These are phyloP conservation scores for Aphyosemion australe DNA, from an alignment of 2,113 vertebrate species.

Conservation along the genomic window DNA sequence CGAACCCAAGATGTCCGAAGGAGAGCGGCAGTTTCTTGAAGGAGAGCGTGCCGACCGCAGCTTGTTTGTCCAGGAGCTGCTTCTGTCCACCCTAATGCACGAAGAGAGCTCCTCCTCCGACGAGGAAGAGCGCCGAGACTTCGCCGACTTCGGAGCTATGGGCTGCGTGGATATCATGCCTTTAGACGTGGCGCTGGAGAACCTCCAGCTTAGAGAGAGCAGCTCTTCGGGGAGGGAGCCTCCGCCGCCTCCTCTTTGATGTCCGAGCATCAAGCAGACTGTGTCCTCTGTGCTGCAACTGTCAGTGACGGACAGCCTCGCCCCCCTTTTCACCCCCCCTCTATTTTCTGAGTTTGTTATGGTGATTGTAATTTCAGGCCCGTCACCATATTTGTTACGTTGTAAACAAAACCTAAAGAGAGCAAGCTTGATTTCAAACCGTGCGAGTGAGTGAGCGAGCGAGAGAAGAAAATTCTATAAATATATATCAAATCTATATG, in stretches of 20 bases:
- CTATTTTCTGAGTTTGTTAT: slow-evolving; percentile 79
- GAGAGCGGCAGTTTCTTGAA: slow-evolving; percentile 92
- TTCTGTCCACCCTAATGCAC: slow-evolving; percentile 94
- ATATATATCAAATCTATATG: slow-evolving; percentile 76
- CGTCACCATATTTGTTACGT: slow-evolving; percentile 99
- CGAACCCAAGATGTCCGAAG: slow-evolving; percentile 96
- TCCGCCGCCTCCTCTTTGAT: slow-evolving; percentile 99
- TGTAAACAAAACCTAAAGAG: slow-evolving; percentile 96
- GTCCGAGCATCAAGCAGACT: slow-evolving; percentile 93
- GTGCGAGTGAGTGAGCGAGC: slow-evolving; percentile 82
- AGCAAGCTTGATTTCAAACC: slow-evolving; percentile 65
- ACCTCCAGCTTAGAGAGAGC: slow-evolving; percentile 94
- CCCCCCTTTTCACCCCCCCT: slow-evolving; percentile 52
- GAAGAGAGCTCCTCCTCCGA: slow-evolving; percentile 98
- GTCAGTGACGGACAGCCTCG: slow-evolving; percentile 89
- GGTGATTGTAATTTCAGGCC: slow-evolving; percentile 99
- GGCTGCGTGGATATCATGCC: slow-evolving; percentile 99
- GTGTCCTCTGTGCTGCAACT: slow-evolving; percentile 99
- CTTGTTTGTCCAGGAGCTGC: slow-evolving; percentile 97
- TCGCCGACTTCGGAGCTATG: slow-evolving; percentile 98
- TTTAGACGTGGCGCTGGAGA: slow-evolving; percentile 99
- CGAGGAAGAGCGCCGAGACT: slow-evolving; percentile 95
- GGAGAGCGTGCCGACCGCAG: slow-evolving; percentile 95
- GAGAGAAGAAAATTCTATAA: slow-evolving; percentile 86
- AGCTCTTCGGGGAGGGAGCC: slow-evolving; percentile 96